Conservation (phyloP, 2,797 vertebrate genomes). For the Lepidocolaptes lacrymiger region DNA sequence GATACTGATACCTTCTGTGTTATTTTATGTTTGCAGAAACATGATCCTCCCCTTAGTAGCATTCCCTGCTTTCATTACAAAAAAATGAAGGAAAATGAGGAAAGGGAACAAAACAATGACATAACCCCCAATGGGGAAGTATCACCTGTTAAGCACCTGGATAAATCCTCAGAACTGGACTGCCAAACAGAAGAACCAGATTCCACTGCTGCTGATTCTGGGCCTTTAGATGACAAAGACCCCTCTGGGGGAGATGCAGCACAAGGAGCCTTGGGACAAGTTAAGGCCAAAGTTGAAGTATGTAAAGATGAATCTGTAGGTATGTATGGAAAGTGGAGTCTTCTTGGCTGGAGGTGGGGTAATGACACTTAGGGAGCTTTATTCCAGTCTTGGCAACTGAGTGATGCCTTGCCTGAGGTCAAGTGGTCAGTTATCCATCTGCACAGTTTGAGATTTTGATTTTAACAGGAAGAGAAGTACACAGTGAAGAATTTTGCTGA, state of each 20-base stretch:
- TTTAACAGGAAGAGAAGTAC: background rate
- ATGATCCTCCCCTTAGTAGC: constrained; percentile 96
- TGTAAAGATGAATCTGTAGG: constrained; percentile 99
- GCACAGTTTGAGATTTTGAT: background rate
- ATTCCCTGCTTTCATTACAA: constrained; percentile 98
- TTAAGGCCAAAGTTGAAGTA: constrained; percentile 98
- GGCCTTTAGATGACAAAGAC: constrained; percentile 77
- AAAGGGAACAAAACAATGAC: constrained; percentile 88
- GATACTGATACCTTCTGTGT: background rate
- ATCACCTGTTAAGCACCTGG: constrained; percentile 77
- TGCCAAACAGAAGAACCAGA: constrained; percentile 78
- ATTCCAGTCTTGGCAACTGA: background rate
- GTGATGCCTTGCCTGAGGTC: background rate
- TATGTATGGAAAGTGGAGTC: constrained; percentile 71
- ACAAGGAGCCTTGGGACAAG: constrained; percentile 93
- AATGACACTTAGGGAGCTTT: background rate
- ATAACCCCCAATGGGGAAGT: constrained; percentile 77
- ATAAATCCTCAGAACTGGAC: constrained; percentile 79
- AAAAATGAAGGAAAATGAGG: constrained; percentile 96
- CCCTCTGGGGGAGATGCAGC: constrained; percentile 78
- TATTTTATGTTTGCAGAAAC: constrained; percentile 85
- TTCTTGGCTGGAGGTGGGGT: background rate
- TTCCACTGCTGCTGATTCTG: constrained; percentile 62
- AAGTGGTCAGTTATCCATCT: background rate
- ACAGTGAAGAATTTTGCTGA: background rate